Conservation (phyloP, 2,797 vertebrate species). For the Enteromius anoplus region DNA sequence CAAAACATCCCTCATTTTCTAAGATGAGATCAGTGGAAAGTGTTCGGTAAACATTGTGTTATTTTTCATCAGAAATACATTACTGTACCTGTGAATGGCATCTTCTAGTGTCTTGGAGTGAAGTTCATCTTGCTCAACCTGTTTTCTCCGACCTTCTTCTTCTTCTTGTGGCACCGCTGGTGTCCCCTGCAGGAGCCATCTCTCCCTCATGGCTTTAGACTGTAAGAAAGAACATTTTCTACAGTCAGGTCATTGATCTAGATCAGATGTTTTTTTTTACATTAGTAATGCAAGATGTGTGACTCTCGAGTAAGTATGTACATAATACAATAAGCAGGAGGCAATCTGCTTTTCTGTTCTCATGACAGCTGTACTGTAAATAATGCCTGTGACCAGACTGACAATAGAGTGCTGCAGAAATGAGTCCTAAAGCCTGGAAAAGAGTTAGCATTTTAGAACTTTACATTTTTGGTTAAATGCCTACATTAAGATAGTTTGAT, state of each 20-base stretch:
- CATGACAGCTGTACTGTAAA: background rate
- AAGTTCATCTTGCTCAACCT: slow-evolving; percentile 91
- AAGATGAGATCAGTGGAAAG: background rate
- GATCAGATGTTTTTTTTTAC: background rate
- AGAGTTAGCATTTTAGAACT: background rate
- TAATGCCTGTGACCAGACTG: background rate
- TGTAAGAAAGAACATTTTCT: slow-evolving; percentile 62
- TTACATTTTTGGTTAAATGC: slow-evolving; percentile 5
- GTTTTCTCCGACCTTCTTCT: slow-evolving; percentile 84
- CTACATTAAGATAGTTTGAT: background rate
- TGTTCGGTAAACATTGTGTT: background rate
- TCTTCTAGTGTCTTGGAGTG: slow-evolving; percentile 90
- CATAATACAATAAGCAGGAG: background rate
- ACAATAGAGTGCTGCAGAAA: background rate
- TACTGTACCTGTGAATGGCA: slow-evolving; percentile 86
- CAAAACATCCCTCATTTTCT: slow-evolving; percentile 25
- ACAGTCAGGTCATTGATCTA: background rate
- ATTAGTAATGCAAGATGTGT: background rate
- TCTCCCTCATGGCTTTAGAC: slow-evolving; percentile 96
- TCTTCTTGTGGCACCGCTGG: slow-evolving; percentile 82
- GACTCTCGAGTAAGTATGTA: background rate
- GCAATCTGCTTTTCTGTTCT: background rate
- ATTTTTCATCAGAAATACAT: slow-evolving; percentile 1
- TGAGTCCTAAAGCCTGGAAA: background rate
- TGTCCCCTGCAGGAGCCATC: slow-evolving; percentile 95